A percentile compares a stretch with the other conserved stretches of the same genome.
phyloP scores from a whole-genome alignment of 2,888 invertebrate genomes.

The Drosophila kambysellisi region DNA sequence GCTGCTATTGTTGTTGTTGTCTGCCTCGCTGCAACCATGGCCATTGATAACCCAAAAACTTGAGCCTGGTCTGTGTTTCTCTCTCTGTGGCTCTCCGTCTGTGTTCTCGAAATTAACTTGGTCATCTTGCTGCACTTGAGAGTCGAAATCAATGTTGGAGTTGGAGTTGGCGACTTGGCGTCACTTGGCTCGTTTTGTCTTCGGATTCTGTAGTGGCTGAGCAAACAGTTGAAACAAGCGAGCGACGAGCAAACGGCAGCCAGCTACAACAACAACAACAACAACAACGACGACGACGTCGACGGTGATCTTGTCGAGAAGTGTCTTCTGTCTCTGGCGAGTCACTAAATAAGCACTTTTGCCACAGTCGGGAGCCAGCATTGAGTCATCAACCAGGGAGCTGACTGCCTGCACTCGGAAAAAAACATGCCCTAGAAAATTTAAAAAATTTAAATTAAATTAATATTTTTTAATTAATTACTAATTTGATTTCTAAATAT shows the following conservation, averaged over 20 bases:
- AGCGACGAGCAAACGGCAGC: conserved; percentile 62
- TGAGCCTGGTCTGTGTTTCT: conserved; percentile 9
- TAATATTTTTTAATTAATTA: neutral
- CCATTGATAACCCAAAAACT: conserved; percentile 68
- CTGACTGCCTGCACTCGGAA: conserved; percentile 10
- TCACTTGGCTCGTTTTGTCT: conserved; percentile 58
- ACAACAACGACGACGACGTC: conserved; percentile 7
- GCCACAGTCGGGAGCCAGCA: conserved; percentile 48
- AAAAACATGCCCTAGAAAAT: neutral
- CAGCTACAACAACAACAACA: conserved; percentile 40
- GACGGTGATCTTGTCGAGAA: conserved; percentile 59
- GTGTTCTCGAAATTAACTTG: conserved; percentile 69
- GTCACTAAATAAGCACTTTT: conserved; percentile 78
- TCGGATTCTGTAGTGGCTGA: conserved; percentile 71
- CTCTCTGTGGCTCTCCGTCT: neutral
- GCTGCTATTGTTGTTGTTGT: conserved; percentile 19
- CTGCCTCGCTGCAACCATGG: conserved; percentile 30
- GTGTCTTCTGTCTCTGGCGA: conserved; percentile 59
- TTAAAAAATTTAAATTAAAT: neutral
- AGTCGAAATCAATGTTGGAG: conserved; percentile 23
- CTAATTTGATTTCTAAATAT: neutral
- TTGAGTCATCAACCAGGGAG: conserved; percentile 76
- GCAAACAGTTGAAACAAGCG: conserved; percentile 71
- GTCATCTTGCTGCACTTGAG: conserved; percentile 77
- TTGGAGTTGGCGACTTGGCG: conserved; percentile 52